Conservation (phyloP, 2,888 invertebrate species). For the Brachypalpus laphriformis region DNA sequence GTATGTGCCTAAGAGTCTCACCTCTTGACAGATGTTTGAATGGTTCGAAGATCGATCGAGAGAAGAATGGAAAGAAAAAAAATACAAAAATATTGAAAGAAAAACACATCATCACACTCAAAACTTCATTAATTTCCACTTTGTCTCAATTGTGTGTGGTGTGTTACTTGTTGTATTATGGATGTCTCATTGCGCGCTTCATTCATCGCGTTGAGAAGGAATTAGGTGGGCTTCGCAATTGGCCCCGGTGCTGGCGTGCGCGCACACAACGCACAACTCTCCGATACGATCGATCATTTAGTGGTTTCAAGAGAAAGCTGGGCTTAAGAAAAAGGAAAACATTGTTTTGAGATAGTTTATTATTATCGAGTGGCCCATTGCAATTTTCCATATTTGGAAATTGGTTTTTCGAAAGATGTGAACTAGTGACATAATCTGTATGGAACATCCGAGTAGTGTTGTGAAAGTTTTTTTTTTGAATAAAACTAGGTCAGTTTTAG, state of each 20-base stretch:
- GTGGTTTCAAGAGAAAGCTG: conserved; percentile 58
- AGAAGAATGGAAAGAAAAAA: conserved; percentile 8
- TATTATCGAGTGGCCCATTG: conserved; percentile 27
- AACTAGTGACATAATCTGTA: conserved; percentile 17
- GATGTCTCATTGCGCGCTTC: conserved; percentile 45
- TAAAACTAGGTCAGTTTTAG: conserved; percentile 17
- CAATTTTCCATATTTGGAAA: conserved; percentile 58
- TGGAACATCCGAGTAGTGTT: background rate
- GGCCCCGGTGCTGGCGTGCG: conserved; percentile 2
- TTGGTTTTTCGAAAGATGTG: conserved; percentile 17
- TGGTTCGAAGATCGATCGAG: conserved; percentile 57
- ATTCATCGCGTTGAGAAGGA: conserved; percentile 30
- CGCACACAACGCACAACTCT: background rate
- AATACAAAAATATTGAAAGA: conserved; percentile 56
- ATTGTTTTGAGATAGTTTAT: conserved; percentile 34
- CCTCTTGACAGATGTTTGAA: conserved; percentile 67
- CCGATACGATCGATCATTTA: conserved; percentile 55
- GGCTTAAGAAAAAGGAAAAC: conserved; percentile 34
- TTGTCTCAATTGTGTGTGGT: conserved; percentile 75
- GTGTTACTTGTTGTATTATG: conserved; percentile 21
- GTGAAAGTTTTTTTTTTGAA: conserved; percentile 13
- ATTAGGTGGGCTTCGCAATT: conserved; percentile 43
- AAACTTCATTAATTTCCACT: conserved; percentile 76
- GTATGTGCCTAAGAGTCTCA: conserved; percentile 64
- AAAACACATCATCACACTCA: conserved; percentile 74